Base-by-base conservation (phyloP, 2,113 vertebrate species). In the Chaetops frenatus region DNA sequence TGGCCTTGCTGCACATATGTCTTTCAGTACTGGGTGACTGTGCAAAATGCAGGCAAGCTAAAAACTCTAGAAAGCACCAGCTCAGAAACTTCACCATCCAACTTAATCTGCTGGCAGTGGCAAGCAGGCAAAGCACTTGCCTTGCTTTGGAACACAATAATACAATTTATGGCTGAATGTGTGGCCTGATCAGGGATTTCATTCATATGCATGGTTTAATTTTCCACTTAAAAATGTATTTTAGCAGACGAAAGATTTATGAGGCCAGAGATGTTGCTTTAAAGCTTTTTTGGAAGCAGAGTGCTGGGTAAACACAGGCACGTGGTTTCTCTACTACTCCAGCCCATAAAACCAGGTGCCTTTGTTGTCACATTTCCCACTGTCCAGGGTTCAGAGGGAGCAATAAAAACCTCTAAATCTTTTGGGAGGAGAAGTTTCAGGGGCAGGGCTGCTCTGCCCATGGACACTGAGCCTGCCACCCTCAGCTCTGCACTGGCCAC, bases 1-100 rank as follows among this genome's bases (percentile, higher is more conserved):
- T 65, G 67, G 97, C 92, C 92, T 92, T 93, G 87, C 83, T 96
- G 80, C 48, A 11, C 15, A 5, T 83, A n/a, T 53, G 81, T 76
- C 95, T 95, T 79, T 92, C 90, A 89, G 90, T 79, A 48, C n/a
- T 56, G 88, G 54, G 77, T 69, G 94, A 86, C 66, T 85, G 36
- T 71, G 60, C 24, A 50, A 70, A 81, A 90, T 23, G 23, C 64
- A 54, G 51, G 20, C 40, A 48, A 56, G 58, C 38, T 62, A 23
- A 72, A 92, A 89, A 54, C 86, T 66, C n/a, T 35, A 3, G 50
- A 47, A 53, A 93, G 79, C 36, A 64, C 31, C 90, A 92, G 74
- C 93, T 95, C 21, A 72, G 89, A 76, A 93, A 93, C 65, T 91
- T 93, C 48, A 16, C 12, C 53, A 48, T 53, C 71, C 90, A 86